Evolutionary conservation across 2,888 invertebrate genomes (phyloP).

Genomic region (Brachyptera risi): DNA sequence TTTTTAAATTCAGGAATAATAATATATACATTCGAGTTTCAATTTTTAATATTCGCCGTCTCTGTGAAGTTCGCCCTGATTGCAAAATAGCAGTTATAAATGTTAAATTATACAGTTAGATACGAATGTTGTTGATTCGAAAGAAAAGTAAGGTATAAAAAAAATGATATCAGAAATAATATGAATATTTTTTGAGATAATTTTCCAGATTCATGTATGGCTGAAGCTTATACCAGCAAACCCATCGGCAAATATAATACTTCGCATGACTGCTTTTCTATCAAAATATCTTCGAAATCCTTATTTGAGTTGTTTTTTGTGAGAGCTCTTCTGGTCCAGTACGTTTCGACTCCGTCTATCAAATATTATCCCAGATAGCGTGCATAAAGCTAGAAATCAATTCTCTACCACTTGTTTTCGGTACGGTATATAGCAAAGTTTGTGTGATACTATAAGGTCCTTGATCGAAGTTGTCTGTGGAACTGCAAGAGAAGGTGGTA

Average conservation of each 20-base stretch:
- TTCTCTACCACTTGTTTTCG: background rate
- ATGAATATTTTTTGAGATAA: too few relatives aligned
- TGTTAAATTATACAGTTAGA: too few relatives aligned
- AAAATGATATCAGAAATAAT: too few relatives aligned
- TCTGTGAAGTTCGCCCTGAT: too few relatives aligned
- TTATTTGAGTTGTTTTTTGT: slow-evolving; percentile 1
- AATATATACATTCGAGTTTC: too few relatives aligned
- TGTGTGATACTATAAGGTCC: background rate
- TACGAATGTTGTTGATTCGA: too few relatives aligned
- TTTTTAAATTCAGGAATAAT: too few relatives aligned
- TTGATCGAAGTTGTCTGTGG: background rate
- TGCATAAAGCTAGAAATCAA: slow-evolving; percentile 2
- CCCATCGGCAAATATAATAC: background rate
- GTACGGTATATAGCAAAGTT: background rate
- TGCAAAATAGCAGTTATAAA: too few relatives aligned
- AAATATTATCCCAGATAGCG: background rate
- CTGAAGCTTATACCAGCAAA: background rate
- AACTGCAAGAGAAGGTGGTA: background rate
- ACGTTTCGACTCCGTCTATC: background rate
- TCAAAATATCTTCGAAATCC: background rate
- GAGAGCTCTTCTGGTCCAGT: background rate
- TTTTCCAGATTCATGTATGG: background rate
- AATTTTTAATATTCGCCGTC: too few relatives aligned
- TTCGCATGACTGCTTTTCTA: background rate
- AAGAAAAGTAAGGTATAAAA: too few relatives aligned